A percentile compares a stretch with the other conserved stretches of the same genome.
phyloP scores from a whole-genome alignment of 2,797 vertebrate genomes.

The Etheostoma perlongum region DNA sequence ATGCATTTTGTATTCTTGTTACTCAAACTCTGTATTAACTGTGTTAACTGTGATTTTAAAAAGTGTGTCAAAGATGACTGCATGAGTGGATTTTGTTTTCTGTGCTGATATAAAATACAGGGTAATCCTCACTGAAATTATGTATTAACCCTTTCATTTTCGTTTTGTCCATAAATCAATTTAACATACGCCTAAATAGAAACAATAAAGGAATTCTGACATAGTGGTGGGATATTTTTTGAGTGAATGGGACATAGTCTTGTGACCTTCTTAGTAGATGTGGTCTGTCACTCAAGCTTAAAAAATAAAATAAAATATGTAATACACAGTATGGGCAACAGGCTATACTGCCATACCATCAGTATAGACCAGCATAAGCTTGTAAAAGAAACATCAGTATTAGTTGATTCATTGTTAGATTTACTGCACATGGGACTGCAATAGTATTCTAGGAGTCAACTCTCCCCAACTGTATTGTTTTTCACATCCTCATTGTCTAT shows the following conservation, averaged over 20 bases:
- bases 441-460: not conserved
- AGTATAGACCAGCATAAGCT: not conserved
- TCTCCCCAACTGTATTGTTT: not conserved
- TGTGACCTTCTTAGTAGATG: not conserved
- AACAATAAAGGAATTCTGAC: not conserved
- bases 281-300: not conserved
- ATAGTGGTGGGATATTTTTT: not conserved
- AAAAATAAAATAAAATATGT: not conserved
- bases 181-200: not conserved
- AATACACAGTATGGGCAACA: not conserved
- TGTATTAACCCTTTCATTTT: constrained; percentile 30
- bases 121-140: constrained; percentile 4
- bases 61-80: not conserved
- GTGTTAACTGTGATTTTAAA: not conserved
- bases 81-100: not conserved
- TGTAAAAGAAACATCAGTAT: not conserved
- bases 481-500: not conserved
- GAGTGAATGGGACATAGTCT: not conserved
- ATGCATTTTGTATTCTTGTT: not conserved
- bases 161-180: not conserved
- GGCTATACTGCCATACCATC: not conserved
- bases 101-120: not conserved
- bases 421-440: not conserved
- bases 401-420: not conserved
- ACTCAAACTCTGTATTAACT: not conserved